A percentile compares a stretch with the other conserved stretches of the same genome.
These are phyloP conservation scores for Drosophila nigricruria DNA, from an alignment of 2,888 invertebrate species.

Conservation along the genomic window DNA sequence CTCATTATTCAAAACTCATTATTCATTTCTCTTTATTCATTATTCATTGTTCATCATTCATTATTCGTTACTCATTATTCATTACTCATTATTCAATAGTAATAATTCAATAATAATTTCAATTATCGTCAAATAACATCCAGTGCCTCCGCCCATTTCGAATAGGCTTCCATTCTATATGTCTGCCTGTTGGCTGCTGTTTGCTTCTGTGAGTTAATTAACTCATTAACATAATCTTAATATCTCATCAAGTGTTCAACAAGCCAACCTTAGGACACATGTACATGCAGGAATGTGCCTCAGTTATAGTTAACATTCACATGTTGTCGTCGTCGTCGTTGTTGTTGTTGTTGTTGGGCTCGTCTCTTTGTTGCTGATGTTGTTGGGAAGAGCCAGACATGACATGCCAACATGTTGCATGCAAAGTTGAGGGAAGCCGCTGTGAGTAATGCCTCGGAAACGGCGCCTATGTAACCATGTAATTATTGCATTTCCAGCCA, in stretches of 20 bases:
- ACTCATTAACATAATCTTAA: conserved; percentile 79
- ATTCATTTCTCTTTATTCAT: neutral
- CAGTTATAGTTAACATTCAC: conserved; percentile 32
- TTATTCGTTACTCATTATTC: neutral
- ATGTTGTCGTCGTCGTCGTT: conserved; percentile 19
- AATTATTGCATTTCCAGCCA: conserved; percentile 70
- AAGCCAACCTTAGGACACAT: conserved; percentile 47
- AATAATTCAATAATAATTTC: neutral
- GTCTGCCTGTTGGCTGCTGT: conserved; percentile 30
- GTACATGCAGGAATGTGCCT: conserved; percentile 17
- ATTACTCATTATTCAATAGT: neutral
- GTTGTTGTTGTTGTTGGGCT: neutral
- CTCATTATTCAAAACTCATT: neutral
- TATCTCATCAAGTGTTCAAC: conserved; percentile 73
- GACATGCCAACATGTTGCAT: conserved; percentile 68
- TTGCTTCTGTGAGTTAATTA: conserved; percentile 73
- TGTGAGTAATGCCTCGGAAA: conserved; percentile 69
- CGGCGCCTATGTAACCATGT: conserved; percentile 68
- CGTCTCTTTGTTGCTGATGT: conserved; percentile 1
- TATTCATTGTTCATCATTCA: neutral
- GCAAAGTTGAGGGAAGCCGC: conserved; percentile 16
- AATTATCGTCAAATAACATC: conserved; percentile 4
- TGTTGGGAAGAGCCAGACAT: conserved; percentile 6
- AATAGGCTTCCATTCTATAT: neutral
- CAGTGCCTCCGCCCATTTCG: neutral